A percentile compares a stretch with the other conserved stretches of the same genome.
These are phyloP conservation scores for Periplaneta americana DNA, from an alignment of 1,140 invertebrate species.

Conservation along the genomic window DNA sequence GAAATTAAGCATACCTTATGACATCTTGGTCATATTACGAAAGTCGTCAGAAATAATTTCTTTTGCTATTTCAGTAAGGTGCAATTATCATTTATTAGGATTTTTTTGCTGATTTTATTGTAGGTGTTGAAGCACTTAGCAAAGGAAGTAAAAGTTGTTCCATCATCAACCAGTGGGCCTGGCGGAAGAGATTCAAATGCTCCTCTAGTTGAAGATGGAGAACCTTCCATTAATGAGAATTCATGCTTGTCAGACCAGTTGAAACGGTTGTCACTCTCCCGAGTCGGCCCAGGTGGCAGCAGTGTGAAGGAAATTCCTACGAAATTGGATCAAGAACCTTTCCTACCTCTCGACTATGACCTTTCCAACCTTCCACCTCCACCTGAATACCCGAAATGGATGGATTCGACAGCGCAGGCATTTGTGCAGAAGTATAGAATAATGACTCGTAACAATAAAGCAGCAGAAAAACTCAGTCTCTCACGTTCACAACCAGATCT, in stretches of 20 bases:
- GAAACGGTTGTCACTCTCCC: slow-evolving; percentile 4
- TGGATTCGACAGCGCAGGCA: slow-evolving; percentile 26
- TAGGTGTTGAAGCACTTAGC: slow-evolving; percentile 81
- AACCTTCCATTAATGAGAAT: background rate
- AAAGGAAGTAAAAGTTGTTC: slow-evolving; percentile 63
- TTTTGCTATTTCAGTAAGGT: too few species aligned
- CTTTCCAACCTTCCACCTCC: slow-evolving; percentile 24
- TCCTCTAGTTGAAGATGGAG: background rate
- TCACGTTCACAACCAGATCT: slow-evolving; percentile 76
- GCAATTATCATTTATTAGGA: too few species aligned
- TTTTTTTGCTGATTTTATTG: slow-evolving; percentile 10
- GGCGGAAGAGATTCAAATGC: background rate
- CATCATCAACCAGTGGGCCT: background rate
- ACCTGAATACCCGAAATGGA: slow-evolving; percentile 34
- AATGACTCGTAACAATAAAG: slow-evolving; percentile 37
- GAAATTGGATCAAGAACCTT: background rate
- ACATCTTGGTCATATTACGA: too few species aligned
- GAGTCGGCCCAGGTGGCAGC: background rate
- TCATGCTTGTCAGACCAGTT: background rate
- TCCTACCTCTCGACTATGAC: slow-evolving; percentile 2
- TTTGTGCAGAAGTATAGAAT: slow-evolving; percentile 24
- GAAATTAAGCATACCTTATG: too few species aligned
- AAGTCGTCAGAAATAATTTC: too few species aligned
- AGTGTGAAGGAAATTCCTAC: background rate
- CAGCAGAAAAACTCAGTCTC: slow-evolving; percentile 54